Base-by-base conservation (phyloP, 2,797 vertebrate species). In the Leptoclinus maculatus region DNA sequence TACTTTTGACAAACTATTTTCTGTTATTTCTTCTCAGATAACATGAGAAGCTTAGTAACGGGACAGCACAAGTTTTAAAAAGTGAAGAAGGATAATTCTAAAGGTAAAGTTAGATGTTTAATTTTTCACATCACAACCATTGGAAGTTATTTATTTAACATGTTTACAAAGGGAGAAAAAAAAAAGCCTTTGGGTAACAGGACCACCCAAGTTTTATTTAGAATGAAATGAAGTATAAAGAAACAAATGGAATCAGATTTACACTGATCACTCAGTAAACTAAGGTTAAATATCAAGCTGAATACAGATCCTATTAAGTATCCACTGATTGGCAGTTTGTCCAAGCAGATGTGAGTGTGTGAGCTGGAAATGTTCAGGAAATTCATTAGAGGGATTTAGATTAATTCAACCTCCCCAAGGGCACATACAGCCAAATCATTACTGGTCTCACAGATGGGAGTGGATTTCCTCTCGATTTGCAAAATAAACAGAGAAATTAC, bases 361-460 rank as follows among this genome's bases (percentile, higher is more conserved):
- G 58, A 67, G 49, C 49, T 53, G 2, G 45, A 69, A 66, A 68
- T 51, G 49, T 64, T 65, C 25, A 23, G 57, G 54, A 74, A 77
- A 80, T 83, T 69, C 80, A 87, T 80, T 51, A 80, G n/a, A 54
- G 25, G 29, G 56, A 83, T 80, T 82, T 60, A 72, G 74, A 78
- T 53, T 0, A 54, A 76, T 71, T 77, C 32, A 45, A 45, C 38
- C 23, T 25, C 76, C 76, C 59, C 43, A 38, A 25, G 74, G 70
- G 72, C 76, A 51, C 4, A 8, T 57, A 41, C 45, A 58, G 39
- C 66, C 16, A 69, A 54, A 75, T 75, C 67, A 68, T 76, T 80
- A 74, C 62, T 71, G 75, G n/a, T 82, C 70, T 47, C 80, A 85
- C 57, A 82, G 54, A 62, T 64, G 27, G 76, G 79, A 79, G 60